Evolutionary conservation across 53 echinoderm and acorn worm genomes (phyloP), one percentile per base, ranked within the genome.

Genomic region (Apostichopus leukothele): DNA sequence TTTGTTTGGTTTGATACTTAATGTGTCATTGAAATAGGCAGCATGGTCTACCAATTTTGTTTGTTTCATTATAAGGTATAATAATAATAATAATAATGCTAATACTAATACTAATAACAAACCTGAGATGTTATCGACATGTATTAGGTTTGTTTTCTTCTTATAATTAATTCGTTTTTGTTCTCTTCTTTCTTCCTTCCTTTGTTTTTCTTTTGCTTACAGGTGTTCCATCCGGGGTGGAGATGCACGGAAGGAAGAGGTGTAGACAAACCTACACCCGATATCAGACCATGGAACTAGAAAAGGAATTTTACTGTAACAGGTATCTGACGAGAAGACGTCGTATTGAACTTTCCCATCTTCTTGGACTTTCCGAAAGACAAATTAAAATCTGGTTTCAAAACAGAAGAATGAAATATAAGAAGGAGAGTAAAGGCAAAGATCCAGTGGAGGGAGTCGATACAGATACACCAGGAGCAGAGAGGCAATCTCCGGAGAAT

Each of bases 381-480:
- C 98, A 97, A 86, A 97, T 97, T 88, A 97, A 97, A 86, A 97
- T 97, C 74, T 97, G 98, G 98, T 97, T 97, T 80, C 98, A 97
- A 79, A 97, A 97, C 91, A 83, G 93, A 53, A 81, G 93, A 55
- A 93, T 93, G 93, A 93, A 93, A 60, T 93, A 86, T 60, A 93
- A 93, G 86, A 93, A 92, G 79, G 92, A 92, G 39, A 92, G 88
- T 63, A 90, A 92, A 87, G 87, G 87, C 12, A 92, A 92, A 27
- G 90, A 90, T 39, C 86, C 89, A 52, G 90, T 87, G 7, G 88
- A 79, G 10, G 87, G 81, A 50, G 92, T 79, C 10, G 89, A 92
- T 7, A 83, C 52, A 1, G 90, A 92, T 22, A 21, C 50, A 11
- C 67, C 26, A 51, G 50, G 12, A 51, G 77, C 77, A 27, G 85